phyloP scores from a whole-genome alignment of 1,140 invertebrate species.

The Dendrolimus punctatus region DNA sequence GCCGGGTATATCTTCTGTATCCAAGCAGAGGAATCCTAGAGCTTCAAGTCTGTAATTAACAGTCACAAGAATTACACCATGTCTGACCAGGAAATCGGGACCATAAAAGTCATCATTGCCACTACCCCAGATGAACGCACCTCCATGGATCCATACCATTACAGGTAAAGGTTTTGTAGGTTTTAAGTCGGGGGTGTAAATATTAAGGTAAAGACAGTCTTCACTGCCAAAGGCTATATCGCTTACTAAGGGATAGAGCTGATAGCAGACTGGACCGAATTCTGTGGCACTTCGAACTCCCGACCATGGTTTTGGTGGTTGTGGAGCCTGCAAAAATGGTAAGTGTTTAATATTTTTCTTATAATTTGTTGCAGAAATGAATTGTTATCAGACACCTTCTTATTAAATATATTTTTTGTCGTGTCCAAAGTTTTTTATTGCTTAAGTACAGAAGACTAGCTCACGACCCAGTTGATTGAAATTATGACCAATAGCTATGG shows the following conservation, averaged over 20 bases:
- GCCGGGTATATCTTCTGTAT: constrained; percentile 73
- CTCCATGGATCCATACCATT: constrained; percentile 61
- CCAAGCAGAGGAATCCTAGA: constrained; percentile 44
- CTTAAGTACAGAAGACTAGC: no score
- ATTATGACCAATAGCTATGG: no score
- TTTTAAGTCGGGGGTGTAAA: constrained; percentile 64
- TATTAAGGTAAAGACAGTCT: constrained; percentile 76
- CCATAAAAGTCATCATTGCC: constrained; percentile 68
- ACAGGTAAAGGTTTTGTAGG: constrained; percentile 29
- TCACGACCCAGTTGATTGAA: no score
- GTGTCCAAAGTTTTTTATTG: no score
- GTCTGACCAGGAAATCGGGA: constrained; percentile 73
- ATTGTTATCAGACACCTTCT: no score
- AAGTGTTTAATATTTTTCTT: background rate
- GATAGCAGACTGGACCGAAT: constrained; percentile 19
- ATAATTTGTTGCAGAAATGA: no score
- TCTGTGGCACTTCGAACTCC: constrained; percentile 25
- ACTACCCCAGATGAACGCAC: constrained; percentile 74
- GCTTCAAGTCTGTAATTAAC: constrained; percentile 11
- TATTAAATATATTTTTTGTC: no score
- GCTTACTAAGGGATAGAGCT: constrained; percentile 10
- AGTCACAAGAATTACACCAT: constrained; percentile 74
- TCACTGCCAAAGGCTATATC: constrained; percentile 38
- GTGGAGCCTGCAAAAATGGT: constrained; percentile 24
- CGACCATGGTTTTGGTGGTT: constrained; percentile 24